Base-by-base conservation (phyloP, 1,140 invertebrate genomes). In the Drosophila miranda region DNA sequence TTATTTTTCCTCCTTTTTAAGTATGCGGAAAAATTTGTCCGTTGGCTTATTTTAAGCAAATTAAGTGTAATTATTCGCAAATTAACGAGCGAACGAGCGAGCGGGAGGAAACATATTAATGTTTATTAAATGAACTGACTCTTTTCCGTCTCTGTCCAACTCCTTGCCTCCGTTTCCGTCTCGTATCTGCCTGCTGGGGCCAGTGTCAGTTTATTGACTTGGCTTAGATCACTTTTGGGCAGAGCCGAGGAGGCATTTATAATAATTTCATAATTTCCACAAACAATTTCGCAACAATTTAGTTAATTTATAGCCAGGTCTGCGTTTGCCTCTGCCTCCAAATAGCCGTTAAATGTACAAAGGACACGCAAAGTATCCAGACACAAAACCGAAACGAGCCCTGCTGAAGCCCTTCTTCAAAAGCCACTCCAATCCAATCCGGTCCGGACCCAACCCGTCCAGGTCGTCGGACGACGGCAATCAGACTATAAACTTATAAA, bases 401-500 rank as follows among this genome's bases (percentile, higher is more conserved):
- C 34, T 11, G 34, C 11, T 2, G 34, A 46, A 63, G 38, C 28
- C 41, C 69, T 41, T 49, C 28, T 16, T 41, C 21, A 61, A 60
- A 64, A 75, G 43, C 72, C 74, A 51, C 30, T 41, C 16, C 44
- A 54, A 14, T 41, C 21, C 58, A 57, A 64, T 42, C 42, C 57
- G 38, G 44, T 41, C 9, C 61, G n/a, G 42, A 30, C 30, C 50
- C n/a, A 38, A 30, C 21, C 38, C 28, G 38, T 46, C 63, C 78
- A 79, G 61, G 80, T 75, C 71, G 69, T 48, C 50, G 54, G 66
- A 66, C 66, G 59, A 53, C 49, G 64, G 77, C 81, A 86, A 86
- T 87, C 81, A 87, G 78, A 86, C 81, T 69, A 86, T 87, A 86
- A 86, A 86, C 81, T 86, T 86, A 87, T 86, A 84, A 84, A 84